A percentile compares a stretch with the other conserved stretches of the same genome.
These are phyloP conservation scores for Sphenodon punctatus DNA, from an alignment of 2,797 vertebrate genomes.

Conservation along the genomic window DNA sequence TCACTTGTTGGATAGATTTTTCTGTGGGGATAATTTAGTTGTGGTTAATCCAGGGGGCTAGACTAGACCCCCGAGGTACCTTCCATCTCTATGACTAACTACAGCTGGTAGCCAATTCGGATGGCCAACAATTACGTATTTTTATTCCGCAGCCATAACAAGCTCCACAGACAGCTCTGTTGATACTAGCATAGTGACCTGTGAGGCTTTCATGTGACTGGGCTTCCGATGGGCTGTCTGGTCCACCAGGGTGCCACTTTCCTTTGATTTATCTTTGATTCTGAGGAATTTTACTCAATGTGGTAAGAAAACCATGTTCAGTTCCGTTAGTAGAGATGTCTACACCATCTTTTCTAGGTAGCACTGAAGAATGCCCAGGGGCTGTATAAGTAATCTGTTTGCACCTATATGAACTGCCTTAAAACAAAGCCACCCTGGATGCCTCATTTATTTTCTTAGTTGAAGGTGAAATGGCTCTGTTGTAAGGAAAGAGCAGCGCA, in stretches of 20 bases:
- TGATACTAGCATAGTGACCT: conserved; percentile 45
- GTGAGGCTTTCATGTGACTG: conserved; percentile 61
- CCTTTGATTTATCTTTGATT: conserved; percentile 67
- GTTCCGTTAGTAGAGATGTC: conserved; percentile 47
- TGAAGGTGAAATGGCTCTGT: conserved; percentile 4
- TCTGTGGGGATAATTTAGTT: too few species aligned
- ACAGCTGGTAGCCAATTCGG: conserved; percentile 19
- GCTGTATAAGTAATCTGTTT: conserved; percentile 42
- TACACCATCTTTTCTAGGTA: not conserved
- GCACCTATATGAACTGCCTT: not conserved
- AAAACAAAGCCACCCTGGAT: conserved; percentile 30
- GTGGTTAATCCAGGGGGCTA: too few species aligned
- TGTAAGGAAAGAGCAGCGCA: conserved; percentile 40
- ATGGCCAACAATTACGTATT: conserved; percentile 52
- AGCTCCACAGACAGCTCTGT: conserved; percentile 39
- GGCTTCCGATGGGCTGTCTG: conserved; percentile 61
- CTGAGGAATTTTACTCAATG: conserved; percentile 39
- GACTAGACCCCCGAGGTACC: too few species aligned
- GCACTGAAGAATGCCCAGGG: conserved; percentile 35
- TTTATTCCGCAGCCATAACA: not conserved
- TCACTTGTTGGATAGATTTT: too few species aligned
- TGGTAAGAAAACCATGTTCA: conserved; percentile 47
- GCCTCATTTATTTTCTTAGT: conserved; percentile 38
- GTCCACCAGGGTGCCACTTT: conserved; percentile 61
- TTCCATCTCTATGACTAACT: too few species aligned